Conservation (phyloP, 2,888 invertebrate species). For the Doris montereyensis region DNA sequence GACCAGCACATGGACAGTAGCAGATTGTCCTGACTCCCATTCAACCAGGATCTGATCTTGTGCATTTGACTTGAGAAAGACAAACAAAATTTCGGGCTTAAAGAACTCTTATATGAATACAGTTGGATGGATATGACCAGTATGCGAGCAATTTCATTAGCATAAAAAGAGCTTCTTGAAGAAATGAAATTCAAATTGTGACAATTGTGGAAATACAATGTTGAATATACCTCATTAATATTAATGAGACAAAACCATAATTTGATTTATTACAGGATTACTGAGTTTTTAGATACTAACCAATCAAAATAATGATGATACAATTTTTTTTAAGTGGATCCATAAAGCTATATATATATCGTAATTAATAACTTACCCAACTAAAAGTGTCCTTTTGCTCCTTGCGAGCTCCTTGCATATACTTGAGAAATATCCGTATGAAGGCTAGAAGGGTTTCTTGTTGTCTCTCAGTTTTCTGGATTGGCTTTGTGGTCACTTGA, state of each 20-base stretch:
- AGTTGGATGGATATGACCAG: too few relatives aligned
- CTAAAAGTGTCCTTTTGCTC: conserved; percentile 76
- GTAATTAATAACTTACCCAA: conserved; percentile 63
- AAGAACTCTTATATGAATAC: too few relatives aligned
- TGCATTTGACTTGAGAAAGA: conserved; percentile 79
- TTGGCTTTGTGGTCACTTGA: conserved; percentile 47
- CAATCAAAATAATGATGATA: neutral
- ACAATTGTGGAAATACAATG: too few relatives aligned
- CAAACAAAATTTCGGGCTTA: too few relatives aligned
- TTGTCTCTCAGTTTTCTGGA: conserved; percentile 45
- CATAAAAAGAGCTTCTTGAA: too few relatives aligned
- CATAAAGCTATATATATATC: neutral
- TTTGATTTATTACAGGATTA: too few relatives aligned
- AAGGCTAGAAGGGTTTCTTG: conserved; percentile 64
- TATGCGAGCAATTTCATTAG: too few relatives aligned
- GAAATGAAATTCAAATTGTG: too few relatives aligned
- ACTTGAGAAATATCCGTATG: conserved; percentile 69
- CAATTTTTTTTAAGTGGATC: neutral
- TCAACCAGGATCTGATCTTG: conserved; percentile 85
- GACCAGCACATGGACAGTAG: conserved; percentile 84
- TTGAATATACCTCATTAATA: too few relatives aligned
- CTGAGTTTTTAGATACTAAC: too few relatives aligned
- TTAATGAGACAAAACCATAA: too few relatives aligned
- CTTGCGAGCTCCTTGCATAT: conserved; percentile 76
- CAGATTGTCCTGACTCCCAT: conserved; percentile 84